Base-by-base conservation (phyloP, 2,888 invertebrate species). In the Ectropis crepuscularia region DNA sequence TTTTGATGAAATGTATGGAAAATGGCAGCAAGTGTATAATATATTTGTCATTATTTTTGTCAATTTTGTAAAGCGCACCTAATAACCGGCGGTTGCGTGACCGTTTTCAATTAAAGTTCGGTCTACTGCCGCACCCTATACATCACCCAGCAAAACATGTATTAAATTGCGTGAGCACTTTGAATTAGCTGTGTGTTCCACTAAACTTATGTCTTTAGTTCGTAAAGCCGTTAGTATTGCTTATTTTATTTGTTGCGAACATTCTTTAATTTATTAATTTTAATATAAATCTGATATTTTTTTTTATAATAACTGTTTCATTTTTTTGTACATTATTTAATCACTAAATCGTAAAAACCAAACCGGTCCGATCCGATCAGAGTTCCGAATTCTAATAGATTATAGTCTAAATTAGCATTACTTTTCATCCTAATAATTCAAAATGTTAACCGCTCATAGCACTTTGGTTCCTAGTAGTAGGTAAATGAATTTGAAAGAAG, bases 41-140 rank as follows among this genome's bases (percentile, higher is more conserved):
- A 60, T 37, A n/a, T 39, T 39, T 41, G 47, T 50, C 12, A 50
- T 36, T 39, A 28, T 57, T 63, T 58, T 53, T 39, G 53, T 58
- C 43, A 63, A 66, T 63, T 57, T 60, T 16, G 59, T 42, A 62
- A 28, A 47, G 48, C 37, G 49, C 36, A 45, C 47, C 38, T 51
- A 57, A 57, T 48, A 65, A 49, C 60, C 43, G 38, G 39, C 7
- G 55, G 5, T 81, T 39, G 81, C 82, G 82, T 82, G 82, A 81
- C 82, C 68, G 71, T 75, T 76, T 79, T 79, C 80, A 81, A 80
- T 82, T 82, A 81, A 78, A 77, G 69, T 72, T 76, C 67, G 70
- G 68, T 61, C 63, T 65, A 70, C 53, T n/a, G 69, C 69, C 77
- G 70, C 77, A 71, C 81, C 77, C 72, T 62, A 70, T 72, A 74